Conservation (phyloP, 2,888 invertebrate species). For the Seira musarum region DNA sequence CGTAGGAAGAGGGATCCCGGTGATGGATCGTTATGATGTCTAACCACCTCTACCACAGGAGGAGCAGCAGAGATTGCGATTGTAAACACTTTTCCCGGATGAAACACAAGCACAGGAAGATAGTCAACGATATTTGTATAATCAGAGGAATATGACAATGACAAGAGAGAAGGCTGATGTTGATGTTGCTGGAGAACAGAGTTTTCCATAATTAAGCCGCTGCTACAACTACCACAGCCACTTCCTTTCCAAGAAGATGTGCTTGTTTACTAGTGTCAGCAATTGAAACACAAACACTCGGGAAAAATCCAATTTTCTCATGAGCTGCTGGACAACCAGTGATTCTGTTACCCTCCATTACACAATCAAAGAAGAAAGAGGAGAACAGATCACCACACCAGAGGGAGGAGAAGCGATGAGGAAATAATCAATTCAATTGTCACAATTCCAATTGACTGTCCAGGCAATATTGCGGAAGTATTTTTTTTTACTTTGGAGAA, state of each 20-base stretch:
- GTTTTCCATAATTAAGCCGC: slow-evolving; percentile 54
- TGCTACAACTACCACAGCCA: neutral
- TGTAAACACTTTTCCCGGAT: slow-evolving; percentile 8
- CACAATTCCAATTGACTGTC: too few species aligned
- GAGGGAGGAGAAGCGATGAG: neutral
- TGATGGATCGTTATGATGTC: slow-evolving; percentile 54
- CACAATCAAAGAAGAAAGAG: neutral
- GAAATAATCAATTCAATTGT: too few species aligned
- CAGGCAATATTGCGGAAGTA: too few species aligned
- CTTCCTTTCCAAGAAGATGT: too few species aligned
- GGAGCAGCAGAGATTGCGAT: too few species aligned
- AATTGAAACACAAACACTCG: neutral
- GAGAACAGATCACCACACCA: neutral
- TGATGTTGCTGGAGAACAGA: slow-evolving; percentile 6
- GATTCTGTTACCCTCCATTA: slow-evolving; percentile 41
- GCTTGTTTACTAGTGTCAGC: too few species aligned
- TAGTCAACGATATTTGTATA: neutral
- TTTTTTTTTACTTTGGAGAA: too few species aligned
- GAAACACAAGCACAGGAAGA: neutral
- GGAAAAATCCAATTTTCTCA: neutral
- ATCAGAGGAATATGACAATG: neutral
- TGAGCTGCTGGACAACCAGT: neutral
- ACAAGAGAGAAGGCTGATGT: slow-evolving; percentile 13
- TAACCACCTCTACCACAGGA: slow-evolving; percentile 37
- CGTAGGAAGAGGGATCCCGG: slow-evolving; percentile 42